Base-by-base conservation (phyloP, 2,797 vertebrate genomes). In the Naso thynnoides region DNA sequence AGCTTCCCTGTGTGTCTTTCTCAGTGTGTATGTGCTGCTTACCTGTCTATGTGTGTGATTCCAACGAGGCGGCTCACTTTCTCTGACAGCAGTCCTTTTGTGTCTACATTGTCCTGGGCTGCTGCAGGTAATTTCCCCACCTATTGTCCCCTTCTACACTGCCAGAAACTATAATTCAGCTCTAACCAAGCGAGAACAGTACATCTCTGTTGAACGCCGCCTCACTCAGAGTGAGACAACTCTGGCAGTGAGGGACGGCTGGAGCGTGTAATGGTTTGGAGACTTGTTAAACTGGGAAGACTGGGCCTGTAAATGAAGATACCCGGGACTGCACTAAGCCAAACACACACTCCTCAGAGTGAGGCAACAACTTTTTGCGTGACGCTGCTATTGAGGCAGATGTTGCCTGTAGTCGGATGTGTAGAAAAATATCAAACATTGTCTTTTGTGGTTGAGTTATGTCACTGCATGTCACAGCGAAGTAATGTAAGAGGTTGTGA, bases 41-140 rank as follows among this genome's bases (percentile, higher is more conserved):
- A 13, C 26, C 8, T 55, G 67, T 54, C 26, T 23, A n/a, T n/a
- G 57, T 58, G 41, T 70, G 52, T 8, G 63, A 55, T 23, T 70
- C 55, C 33, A 62, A 26, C 33, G 4, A 39, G 31, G 18, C 13
- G 0, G 67, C 66, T 86, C 65, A 26, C 71, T 86, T 57, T 83
- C 74, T 65, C 63, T 60, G 62, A 78, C 70, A 84, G 48, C 45
- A 7, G 29, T 76, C 58, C 64, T 64, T 83, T 82, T 80, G 76
- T 84, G 70, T 84, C 74, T 24, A 62, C 78, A 73, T 85, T 82
- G 83, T 88, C 72, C 81, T 45, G 55, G 60, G 39, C 52, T 42
- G 70, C 74, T 59, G 72, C 69, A 82, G 74, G 87, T 90, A 75
- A 86, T 90, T 81, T 79, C 56, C 70, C 62, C 73, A 49, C 61